These are phyloP conservation scores for Cyanocitta stelleri DNA, from an alignment of 2,113 vertebrate genomes.

Conservation along the genomic window DNA sequence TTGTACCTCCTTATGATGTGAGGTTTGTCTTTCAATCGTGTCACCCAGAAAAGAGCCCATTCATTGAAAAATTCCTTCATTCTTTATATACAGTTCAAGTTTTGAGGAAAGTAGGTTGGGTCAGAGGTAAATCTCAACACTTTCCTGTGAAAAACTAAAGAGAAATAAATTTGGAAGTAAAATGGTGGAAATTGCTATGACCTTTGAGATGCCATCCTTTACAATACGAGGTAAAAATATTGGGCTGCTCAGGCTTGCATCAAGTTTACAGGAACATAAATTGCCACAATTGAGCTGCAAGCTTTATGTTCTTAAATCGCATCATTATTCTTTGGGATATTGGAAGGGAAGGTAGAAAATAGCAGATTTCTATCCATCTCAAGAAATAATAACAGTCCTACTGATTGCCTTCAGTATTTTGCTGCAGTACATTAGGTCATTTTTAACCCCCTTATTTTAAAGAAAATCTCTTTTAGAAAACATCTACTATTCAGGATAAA, in stretches of 20 bases:
- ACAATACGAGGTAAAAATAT: background rate
- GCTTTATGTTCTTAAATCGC: slow-evolving; percentile 59
- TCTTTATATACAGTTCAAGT: background rate
- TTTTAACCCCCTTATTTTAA: slow-evolving; percentile 10
- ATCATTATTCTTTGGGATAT: slow-evolving; percentile 51
- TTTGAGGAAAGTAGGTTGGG: background rate
- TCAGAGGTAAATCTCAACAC: slow-evolving; percentile 11
- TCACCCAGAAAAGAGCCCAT: background rate
- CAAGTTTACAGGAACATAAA: slow-evolving; percentile 51
- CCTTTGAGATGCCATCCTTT: slow-evolving; percentile 24
- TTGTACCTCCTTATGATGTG: background rate
- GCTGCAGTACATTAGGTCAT: background rate
- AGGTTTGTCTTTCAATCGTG: background rate
- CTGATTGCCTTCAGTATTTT: slow-evolving; percentile 22
- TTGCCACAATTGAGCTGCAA: slow-evolving; percentile 37
- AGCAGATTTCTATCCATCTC: slow-evolving; percentile 43
- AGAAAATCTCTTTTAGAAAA: slow-evolving; percentile 22
- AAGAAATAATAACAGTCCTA: slow-evolving; percentile 34
- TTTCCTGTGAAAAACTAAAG: background rate
- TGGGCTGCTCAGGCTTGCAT: background rate
- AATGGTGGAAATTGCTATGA: background rate
- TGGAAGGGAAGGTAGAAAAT: slow-evolving; percentile 41
- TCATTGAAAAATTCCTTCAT: background rate
- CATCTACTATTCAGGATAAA: background rate
- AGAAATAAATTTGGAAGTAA: slow-evolving; percentile 21